Percentiles rank a stretch among this genome's conserved stretches.
phyloP scores from a whole-genome alignment of 2,888 invertebrate species.

The Elmis aenea region DNA sequence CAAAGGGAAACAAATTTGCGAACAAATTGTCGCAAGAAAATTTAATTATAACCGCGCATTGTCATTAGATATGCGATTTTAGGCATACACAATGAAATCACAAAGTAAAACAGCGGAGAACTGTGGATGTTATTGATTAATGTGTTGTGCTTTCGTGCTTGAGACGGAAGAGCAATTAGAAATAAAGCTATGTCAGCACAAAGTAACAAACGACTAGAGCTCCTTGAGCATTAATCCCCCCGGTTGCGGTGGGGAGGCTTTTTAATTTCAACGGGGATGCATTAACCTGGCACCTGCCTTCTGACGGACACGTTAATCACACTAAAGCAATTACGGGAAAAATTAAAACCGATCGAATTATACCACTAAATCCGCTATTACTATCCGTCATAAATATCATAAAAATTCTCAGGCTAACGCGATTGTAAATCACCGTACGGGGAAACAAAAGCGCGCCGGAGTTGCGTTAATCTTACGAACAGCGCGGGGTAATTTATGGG shows the following conservation, averaged over 20 bases:
- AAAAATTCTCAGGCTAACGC: too few species aligned
- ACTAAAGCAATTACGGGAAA: slow-evolving; percentile 1
- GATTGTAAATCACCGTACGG: slow-evolving; percentile 25
- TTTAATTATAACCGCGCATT: slow-evolving; percentile 26
- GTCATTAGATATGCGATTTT: slow-evolving; percentile 21
- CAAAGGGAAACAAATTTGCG: slow-evolving; percentile 17
- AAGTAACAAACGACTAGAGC: slow-evolving; percentile 18
- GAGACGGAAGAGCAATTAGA: slow-evolving; percentile 23
- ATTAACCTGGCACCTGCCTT: slow-evolving; percentile 12
- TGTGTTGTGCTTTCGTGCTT: slow-evolving; percentile 20
- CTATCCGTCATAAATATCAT: too few species aligned
- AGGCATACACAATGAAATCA: slow-evolving; percentile 19
- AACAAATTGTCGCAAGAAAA: slow-evolving; percentile 26
- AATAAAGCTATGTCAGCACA: slow-evolving; percentile 22
- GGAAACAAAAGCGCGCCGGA: slow-evolving; percentile 28
- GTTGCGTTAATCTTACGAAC: slow-evolving; percentile 36
- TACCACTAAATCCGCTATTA: too few species aligned
- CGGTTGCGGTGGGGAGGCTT: slow-evolving; percentile 5
- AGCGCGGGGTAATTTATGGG: slow-evolving; percentile 42
- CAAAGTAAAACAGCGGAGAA: slow-evolving; percentile 19
- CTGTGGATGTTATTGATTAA: slow-evolving; percentile 23
- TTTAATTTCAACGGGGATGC: slow-evolving; percentile 11
- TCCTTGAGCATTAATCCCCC: slow-evolving; percentile 17
- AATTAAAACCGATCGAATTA: too few species aligned
- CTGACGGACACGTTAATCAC: not conserved